Conservation (phyloP, 2,113 vertebrate species). For the Lota lota region DNA sequence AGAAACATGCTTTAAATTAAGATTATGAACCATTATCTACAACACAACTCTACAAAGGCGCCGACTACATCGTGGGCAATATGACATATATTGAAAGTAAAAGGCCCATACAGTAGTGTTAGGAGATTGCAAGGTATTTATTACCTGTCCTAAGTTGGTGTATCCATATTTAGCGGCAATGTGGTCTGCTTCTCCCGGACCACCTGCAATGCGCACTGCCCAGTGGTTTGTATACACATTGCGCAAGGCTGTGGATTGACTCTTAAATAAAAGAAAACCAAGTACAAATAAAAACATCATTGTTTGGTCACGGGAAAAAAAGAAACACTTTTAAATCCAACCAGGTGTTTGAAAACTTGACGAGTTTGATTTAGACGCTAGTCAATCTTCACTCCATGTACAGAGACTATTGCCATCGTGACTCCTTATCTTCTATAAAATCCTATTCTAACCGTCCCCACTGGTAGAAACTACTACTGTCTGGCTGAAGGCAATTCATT, state of each 20-base stretch:
- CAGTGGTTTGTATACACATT: slow-evolving; percentile 86
- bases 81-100: slow-evolving; percentile 2
- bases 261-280: slow-evolving; percentile 22
- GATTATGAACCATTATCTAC: not conserved
- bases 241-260: slow-evolving; percentile 43
- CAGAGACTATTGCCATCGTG: not conserved
- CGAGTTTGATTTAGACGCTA: not conserved
- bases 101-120: not conserved
- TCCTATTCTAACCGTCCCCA: not conserved
- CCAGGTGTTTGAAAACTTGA: not conserved
- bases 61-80: not conserved
- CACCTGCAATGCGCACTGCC: slow-evolving; percentile 82
- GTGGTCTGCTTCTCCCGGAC: slow-evolving; percentile 72
- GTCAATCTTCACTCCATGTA: not conserved
- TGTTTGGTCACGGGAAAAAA: slow-evolving; percentile 3
- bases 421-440: not conserved
- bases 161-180: slow-evolving; percentile 84
- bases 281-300: slow-evolving; percentile 44
- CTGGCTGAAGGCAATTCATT: not conserved
- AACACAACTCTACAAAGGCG: not conserved
- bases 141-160: slow-evolving; percentile 86
- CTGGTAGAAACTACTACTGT: not conserved
- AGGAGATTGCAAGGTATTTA: slow-evolving; percentile 8
- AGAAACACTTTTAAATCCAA: too few species aligned
- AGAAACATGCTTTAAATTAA: not conserved